Evolutionary conservation across 2,888 invertebrate genomes (phyloP).

Genomic region (Eilema caniola): DNA sequence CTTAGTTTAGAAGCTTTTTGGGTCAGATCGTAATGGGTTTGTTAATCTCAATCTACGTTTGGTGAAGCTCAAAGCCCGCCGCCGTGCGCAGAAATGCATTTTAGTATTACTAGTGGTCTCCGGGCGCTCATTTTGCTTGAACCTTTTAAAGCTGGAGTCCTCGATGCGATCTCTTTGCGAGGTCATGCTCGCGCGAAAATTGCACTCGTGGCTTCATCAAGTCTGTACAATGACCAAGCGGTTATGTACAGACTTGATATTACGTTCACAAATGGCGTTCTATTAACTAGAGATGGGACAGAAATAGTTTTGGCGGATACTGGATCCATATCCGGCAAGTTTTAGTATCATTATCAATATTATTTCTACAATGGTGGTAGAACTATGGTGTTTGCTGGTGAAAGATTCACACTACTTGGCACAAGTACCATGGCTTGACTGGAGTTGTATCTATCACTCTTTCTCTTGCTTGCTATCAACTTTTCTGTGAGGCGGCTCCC

Average conservation of each 20-base stretch:
- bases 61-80: constrained; percentile 74
- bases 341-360: not conserved
- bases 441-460: not conserved
- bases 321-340: constrained; percentile 8
- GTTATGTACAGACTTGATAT: constrained; percentile 58
- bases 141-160: constrained; percentile 59
- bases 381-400: not conserved
- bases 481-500: not conserved
- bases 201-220: constrained; percentile 73
- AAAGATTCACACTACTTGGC: not conserved
- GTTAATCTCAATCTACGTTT: constrained; percentile 73
- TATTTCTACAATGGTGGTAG: not conserved
- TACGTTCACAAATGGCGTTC: constrained; percentile 56
- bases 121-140: constrained; percentile 69
- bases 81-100: constrained; percentile 77
- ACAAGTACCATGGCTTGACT: not conserved
- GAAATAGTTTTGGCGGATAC: constrained; percentile 14
- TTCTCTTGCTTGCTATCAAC: not conserved
- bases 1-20: constrained; percentile 37
- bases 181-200: constrained; percentile 70
- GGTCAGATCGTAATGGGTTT: constrained; percentile 46
- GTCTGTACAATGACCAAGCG: constrained; percentile 64
- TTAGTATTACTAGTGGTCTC: constrained; percentile 73
- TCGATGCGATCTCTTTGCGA: constrained; percentile 46
- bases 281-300: constrained; percentile 10